Evolutionary conservation across 2,888 invertebrate species (phyloP), one percentile per base, ranked within the genome.

Genomic region (Hypena proboscidalis): DNA sequence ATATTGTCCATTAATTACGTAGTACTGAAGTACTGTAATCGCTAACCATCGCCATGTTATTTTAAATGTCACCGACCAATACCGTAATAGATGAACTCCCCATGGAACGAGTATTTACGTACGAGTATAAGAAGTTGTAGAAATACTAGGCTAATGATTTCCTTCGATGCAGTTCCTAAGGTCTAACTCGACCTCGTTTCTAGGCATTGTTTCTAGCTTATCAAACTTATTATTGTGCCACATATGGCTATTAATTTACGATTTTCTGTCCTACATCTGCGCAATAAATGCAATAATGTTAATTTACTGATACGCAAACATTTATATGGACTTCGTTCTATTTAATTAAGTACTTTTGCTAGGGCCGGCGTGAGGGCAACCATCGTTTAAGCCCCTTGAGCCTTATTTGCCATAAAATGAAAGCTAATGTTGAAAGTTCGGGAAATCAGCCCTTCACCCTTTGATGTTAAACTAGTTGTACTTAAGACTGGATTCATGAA

Each of bases 91-190:
- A 19, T 11, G 2, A 6, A 41, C 42, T 58, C 36, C 21, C 35
- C 35, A 45, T 42, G 34, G 45, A 53, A 48, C 40, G 21, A 11
- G 26, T 61, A 61, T 56, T 47, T 52, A 45, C 42, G 40, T 51
- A 41, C 39, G 33, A 39, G 36, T n/a, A n/a, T n/a, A 44, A 36
- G 36, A 41, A 9, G 26, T 30, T 35, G 30, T 41, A 61, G 53
- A 63, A 77, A 74, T 80, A 76, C 67, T 79, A 72, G 83, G 83
- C 80, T 83, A 83, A 82, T 73, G 74, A 75, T 80, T 83, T 78
- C 74, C 75, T 77, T 61, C 59, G 67, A 51, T 62, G 66, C 47
- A 67, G 70, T 55, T 70, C 64, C 62, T 74, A 70, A 70, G 76
- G 77, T 74, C 75, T 70, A 60, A 44, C 47, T 46, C 58, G 81